These are phyloP conservation scores for Zaprionus taronus DNA, from an alignment of 1,140 invertebrate species.

Conservation along the genomic window DNA sequence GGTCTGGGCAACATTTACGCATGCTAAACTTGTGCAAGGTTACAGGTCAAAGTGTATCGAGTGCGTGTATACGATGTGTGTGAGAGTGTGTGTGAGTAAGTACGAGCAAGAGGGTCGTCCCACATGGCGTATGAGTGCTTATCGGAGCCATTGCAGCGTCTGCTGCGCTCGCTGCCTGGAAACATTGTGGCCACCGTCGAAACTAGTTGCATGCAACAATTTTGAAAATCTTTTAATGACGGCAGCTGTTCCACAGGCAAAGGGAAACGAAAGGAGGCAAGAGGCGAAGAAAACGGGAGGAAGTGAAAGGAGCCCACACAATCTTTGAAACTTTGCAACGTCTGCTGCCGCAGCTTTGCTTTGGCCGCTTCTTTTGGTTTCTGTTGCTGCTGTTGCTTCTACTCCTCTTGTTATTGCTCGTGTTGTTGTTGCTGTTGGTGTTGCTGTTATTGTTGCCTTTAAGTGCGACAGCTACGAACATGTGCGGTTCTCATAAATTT, in stretches of 20 bases:
- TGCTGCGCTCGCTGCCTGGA: conserved; percentile 38
- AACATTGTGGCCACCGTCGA: conserved; percentile 59
- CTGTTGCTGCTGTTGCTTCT: conserved; percentile 33
- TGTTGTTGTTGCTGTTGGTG: conserved; percentile 29
- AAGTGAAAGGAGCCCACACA: conserved; percentile 10
- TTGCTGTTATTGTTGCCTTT: conserved; percentile 53
- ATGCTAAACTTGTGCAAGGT: conserved; percentile 36
- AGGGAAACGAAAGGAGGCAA: conserved; percentile 26
- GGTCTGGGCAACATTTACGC: conserved; percentile 18
- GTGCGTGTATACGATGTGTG: conserved; percentile 35
- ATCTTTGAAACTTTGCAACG: conserved; percentile 26
- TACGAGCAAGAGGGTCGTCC: background rate
- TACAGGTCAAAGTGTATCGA: conserved; percentile 48
- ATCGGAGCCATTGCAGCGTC: conserved; percentile 43
- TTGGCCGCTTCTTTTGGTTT: conserved; percentile 26
- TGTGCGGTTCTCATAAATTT: conserved; percentile 80
- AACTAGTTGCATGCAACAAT: conserved; percentile 62
- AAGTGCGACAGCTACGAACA: conserved; percentile 61
- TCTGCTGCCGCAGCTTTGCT: conserved; percentile 11
- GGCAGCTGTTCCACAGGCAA: conserved; percentile 62
- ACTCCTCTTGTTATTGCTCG: background rate
- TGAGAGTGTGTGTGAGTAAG: background rate
- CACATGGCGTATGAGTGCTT: conserved; percentile 53
- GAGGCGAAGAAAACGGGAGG: background rate
- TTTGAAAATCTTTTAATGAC: conserved; percentile 71